These are phyloP conservation scores for Chymomyza procnemis DNA, from an alignment of 2,888 invertebrate genomes.

Conservation along the genomic window DNA sequence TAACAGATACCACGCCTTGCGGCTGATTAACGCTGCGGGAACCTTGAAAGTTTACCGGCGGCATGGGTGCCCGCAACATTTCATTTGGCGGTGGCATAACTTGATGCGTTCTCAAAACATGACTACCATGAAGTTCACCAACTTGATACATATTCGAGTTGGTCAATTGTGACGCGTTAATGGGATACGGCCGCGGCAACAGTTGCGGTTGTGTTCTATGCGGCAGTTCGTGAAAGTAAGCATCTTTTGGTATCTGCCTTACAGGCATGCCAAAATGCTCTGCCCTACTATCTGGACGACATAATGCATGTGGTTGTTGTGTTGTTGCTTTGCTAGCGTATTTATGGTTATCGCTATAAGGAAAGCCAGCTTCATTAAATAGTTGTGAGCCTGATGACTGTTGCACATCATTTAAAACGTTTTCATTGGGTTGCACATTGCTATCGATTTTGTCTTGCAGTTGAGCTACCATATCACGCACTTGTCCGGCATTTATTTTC, in stretches of 20 bases:
- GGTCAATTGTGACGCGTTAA: background rate
- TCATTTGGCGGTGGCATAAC: background rate
- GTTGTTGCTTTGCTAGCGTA: background rate
- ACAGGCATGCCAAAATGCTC: constrained; percentile 32
- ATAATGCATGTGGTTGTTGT: background rate
- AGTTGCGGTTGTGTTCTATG: constrained; percentile 74
- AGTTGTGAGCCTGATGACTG: background rate
- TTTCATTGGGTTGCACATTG: background rate
- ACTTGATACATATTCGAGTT: background rate
- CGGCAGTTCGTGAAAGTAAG: constrained; percentile 82
- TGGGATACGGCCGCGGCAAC: constrained; percentile 23
- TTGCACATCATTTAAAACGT: background rate
- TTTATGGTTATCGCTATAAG: background rate
- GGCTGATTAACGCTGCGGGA: background rate
- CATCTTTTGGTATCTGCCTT: constrained; percentile 81
- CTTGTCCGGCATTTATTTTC: constrained; percentile 65
- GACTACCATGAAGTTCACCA: background rate
- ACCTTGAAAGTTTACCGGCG: too few relatives aligned
- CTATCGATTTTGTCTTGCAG: constrained; percentile 59
- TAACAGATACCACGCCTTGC: background rate
- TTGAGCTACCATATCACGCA: constrained; percentile 68
- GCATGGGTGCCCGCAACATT: background rate
- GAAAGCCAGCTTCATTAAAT: background rate
- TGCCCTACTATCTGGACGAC: background rate
- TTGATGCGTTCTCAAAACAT: background rate